Percentiles rank a stretch among this genome's conserved stretches.
Evolutionary conservation across 2,888 invertebrate species (phyloP).

Genomic region (Thecocarcelia acutangulata): DNA sequence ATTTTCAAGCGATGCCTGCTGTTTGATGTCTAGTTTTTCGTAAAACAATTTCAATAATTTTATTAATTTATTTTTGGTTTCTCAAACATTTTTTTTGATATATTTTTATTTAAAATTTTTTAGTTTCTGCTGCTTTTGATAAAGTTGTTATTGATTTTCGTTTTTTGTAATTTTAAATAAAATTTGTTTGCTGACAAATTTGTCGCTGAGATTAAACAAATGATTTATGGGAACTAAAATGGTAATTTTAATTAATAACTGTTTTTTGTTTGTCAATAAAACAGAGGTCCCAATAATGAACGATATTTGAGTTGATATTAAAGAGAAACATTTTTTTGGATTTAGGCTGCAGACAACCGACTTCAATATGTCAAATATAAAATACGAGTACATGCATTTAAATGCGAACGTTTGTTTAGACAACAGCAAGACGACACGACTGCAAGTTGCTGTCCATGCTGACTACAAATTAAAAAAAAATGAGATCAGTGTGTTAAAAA

Average conservation of each 20-base stretch:
- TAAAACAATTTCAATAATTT: conserved; percentile 55
- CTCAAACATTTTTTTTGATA: conserved; percentile 41
- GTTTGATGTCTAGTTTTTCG: conserved; percentile 65
- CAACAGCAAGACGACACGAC: too few relatives aligned
- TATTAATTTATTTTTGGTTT: conserved; percentile 56
- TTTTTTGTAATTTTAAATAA: conserved; percentile 11
- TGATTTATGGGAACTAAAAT: conserved; percentile 52
- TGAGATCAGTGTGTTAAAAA: too few relatives aligned
- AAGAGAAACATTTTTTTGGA: too few relatives aligned
- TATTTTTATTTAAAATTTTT: conserved; percentile 28
- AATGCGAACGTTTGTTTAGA: too few relatives aligned
- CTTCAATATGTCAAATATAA: too few relatives aligned
- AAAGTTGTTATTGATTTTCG: conserved; percentile 23
- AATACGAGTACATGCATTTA: too few relatives aligned
- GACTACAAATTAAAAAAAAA: too few relatives aligned
- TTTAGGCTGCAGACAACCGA: too few relatives aligned
- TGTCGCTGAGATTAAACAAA: conserved; percentile 21
- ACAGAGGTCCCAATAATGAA: conserved; percentile 39
- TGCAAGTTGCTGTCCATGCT: too few relatives aligned
- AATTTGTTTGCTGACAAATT: conserved; percentile 42
- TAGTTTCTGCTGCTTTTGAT: conserved; percentile 22
- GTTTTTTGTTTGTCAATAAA: conserved; percentile 23
- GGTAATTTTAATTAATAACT: conserved; percentile 53
- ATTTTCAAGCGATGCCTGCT: conserved; percentile 61
- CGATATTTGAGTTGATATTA: too few relatives aligned